Conservation (phyloP, 1,140 invertebrate genomes). For the Drosophila quadrilineata region DNA sequence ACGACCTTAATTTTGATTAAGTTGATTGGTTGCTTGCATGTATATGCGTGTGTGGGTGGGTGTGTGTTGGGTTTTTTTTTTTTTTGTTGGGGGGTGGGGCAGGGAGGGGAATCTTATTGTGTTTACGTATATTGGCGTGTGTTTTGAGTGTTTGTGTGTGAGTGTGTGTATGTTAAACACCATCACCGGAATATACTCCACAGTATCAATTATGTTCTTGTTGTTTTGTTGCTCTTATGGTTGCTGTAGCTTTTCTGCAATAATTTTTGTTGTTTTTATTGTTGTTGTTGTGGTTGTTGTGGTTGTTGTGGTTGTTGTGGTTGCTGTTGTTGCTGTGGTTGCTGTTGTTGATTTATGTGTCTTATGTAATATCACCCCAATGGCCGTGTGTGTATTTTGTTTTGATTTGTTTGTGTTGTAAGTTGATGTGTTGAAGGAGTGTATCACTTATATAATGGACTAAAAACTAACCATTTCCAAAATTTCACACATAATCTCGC, state of each 20-base stretch:
- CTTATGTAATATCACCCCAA: too few relatives aligned
- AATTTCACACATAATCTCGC: slow-evolving; percentile 11
- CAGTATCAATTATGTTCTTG: slow-evolving; percentile 4
- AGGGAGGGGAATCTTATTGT: slow-evolving; percentile 20
- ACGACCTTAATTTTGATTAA: too few relatives aligned
- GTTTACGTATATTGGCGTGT: slow-evolving; percentile 14
- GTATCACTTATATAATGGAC: slow-evolving; percentile 64
- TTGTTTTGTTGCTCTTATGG: slow-evolving; percentile 1
- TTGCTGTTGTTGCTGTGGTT: slow-evolving; percentile 23
- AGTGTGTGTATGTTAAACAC: slow-evolving; percentile 61
- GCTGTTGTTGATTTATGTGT: slow-evolving; percentile 2
- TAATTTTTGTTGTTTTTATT: slow-evolving; percentile 13
- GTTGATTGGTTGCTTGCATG: too few relatives aligned
- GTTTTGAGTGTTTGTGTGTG: slow-evolving; percentile 30
- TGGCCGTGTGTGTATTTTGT: slow-evolving; percentile 12
- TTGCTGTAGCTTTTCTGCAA: too few relatives aligned
- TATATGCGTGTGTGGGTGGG: slow-evolving; percentile 2
- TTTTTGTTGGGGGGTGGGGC: slow-evolving; percentile 16
- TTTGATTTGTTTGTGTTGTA: slow-evolving; percentile 10
- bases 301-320: slow-evolving; percentile 14
- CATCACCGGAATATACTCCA: slow-evolving; percentile 56
- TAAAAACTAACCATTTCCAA: slow-evolving; percentile 64
- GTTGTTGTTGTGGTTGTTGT: slow-evolving; percentile 4
- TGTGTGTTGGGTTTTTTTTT: background rate
- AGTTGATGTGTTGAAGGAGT: slow-evolving; percentile 3